phyloP scores from a whole-genome alignment of 2,113 vertebrate species.

The Lepus americanus region DNA sequence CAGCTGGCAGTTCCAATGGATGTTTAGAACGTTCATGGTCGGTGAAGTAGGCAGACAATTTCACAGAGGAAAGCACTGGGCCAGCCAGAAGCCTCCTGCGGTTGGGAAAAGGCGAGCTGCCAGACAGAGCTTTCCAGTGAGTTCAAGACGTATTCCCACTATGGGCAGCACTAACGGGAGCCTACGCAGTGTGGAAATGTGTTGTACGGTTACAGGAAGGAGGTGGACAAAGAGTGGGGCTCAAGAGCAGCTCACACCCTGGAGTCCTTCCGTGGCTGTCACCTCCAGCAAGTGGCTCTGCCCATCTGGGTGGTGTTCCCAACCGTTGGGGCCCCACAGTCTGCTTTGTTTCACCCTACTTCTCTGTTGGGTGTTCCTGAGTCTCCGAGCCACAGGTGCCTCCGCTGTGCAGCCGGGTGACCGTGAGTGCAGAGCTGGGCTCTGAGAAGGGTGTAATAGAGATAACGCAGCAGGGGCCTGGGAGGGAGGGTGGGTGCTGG shows the following conservation, averaged over 20 bases:
- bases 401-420: neutral
- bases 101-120: neutral
- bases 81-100: neutral
- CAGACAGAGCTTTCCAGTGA: neutral
- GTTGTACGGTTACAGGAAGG: neutral
- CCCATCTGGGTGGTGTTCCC: neutral
- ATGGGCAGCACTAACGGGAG: neutral
- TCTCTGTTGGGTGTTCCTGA: neutral
- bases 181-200: neutral
- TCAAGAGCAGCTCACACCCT: neutral
- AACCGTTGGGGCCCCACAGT: neutral
- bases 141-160: neutral
- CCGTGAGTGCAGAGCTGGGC: neutral
- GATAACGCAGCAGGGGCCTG: no score
- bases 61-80: neutral
- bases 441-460: no score
- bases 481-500: no score
- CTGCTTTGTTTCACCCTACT: neutral
- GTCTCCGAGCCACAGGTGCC: neutral
- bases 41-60: neutral
- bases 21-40: no score
- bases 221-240: no score
- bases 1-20: neutral
- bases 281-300: neutral
- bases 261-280: neutral